Conservation (phyloP, 2,888 invertebrate genomes). For the Lasiommata megera region DNA sequence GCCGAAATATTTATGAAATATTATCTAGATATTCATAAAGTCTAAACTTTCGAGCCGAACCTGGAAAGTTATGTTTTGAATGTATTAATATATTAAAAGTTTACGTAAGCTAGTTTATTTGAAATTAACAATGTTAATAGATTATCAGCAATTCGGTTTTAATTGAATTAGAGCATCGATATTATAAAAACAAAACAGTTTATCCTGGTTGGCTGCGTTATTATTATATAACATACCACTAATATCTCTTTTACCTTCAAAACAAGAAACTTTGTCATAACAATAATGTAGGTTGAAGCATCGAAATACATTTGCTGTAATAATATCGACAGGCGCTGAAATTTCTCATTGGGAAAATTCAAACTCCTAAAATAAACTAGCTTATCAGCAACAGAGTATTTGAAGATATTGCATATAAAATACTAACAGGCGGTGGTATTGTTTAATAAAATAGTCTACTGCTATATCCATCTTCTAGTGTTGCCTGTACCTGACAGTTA, state of each 20-base stretch:
- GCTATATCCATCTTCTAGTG: no score
- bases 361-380: neutral
- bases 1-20: neutral
- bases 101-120: neutral
- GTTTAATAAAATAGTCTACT: no score
- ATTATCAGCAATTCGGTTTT: neutral
- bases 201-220: no score
- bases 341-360: neutral
- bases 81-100: neutral
- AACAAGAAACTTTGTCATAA: neutral
- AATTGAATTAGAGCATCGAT: neutral
- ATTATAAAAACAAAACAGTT: no score
- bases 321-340: slow-evolving; percentile 1
- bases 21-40: no score
- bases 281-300: neutral
- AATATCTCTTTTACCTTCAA: neutral
- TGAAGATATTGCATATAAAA: neutral
- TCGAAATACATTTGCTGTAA: neutral
- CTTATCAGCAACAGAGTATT: neutral
- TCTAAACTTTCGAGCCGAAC: neutral
- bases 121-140: neutral
- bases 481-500: no score
- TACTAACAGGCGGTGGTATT: neutral
- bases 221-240: neutral
- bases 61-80: slow-evolving; percentile 2